A percentile compares a stretch with the other conserved stretches of the same genome.
These are phyloP conservation scores for Eumerus sabulonum DNA, from an alignment of 2,888 invertebrate species.

Conservation along the genomic window DNA sequence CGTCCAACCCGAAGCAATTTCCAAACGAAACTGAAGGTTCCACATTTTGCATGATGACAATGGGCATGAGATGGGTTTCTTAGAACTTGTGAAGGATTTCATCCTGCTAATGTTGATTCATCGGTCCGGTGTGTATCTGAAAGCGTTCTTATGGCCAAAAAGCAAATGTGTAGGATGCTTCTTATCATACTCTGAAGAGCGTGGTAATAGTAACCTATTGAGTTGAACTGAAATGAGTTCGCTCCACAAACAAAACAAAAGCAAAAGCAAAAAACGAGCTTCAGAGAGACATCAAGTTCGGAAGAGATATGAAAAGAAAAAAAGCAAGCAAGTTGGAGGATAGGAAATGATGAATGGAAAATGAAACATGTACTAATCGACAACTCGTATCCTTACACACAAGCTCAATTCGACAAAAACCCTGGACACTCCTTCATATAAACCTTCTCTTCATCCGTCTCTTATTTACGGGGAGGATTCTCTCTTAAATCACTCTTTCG, in stretches of 20 bases:
- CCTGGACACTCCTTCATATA: background rate
- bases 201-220: background rate
- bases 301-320: slow-evolving; percentile 16
- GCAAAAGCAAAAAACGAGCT: slow-evolving; percentile 39
- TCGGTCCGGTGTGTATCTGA: slow-evolving; percentile 56
- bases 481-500: background rate
- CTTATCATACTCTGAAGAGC: slow-evolving; percentile 28
- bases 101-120: slow-evolving; percentile 14
- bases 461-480: too few relatives aligned
- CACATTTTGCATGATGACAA: too few relatives aligned
- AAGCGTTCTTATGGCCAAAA: slow-evolving; percentile 53
- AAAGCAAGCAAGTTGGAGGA: too few relatives aligned
- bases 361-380: background rate
- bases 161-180: slow-evolving; percentile 6
- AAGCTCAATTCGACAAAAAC: background rate
- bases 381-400: slow-evolving; percentile 24
- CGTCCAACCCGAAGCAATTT: slow-evolving; percentile 67
- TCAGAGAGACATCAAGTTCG: slow-evolving; percentile 18
- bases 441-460: too few relatives aligned
- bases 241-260: too few relatives aligned
- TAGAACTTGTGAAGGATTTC: slow-evolving; percentile 24
- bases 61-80: slow-evolving; percentile 26
- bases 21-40: slow-evolving; percentile 66
- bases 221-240: slow-evolving; percentile 19
- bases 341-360: slow-evolving; percentile 20